phyloP scores from a whole-genome alignment of 2,888 invertebrate genomes.

The Synanthedon vespiformis region DNA sequence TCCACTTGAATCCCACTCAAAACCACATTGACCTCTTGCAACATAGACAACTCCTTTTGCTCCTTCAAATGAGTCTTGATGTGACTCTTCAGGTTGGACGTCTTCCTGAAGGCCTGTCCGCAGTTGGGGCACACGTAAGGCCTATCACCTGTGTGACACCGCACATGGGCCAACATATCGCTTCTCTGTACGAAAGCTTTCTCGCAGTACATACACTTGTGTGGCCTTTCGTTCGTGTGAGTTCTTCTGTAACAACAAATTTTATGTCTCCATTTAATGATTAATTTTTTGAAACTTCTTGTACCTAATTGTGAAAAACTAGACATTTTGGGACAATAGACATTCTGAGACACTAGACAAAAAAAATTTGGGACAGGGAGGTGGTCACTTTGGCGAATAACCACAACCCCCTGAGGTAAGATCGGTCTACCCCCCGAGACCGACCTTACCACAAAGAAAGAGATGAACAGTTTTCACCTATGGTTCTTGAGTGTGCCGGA shows the following conservation, averaged over 20 bases:
- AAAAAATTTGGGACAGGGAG: too few relatives aligned
- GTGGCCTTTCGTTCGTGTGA: conserved; percentile 72
- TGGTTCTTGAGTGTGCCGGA: conserved; percentile 71
- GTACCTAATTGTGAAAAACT: too few relatives aligned
- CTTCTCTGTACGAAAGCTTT: conserved; percentile 70
- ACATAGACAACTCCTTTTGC: conserved; percentile 4
- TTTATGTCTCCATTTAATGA: too few relatives aligned
- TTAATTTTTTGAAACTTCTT: conserved; percentile 12
- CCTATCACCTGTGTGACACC: conserved; percentile 67
- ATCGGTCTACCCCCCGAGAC: too few relatives aligned
- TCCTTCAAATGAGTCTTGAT: conserved; percentile 46
- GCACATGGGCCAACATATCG: conserved; percentile 66
- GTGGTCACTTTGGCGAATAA: too few relatives aligned
- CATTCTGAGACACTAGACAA: too few relatives aligned
- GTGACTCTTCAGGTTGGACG: conserved; percentile 62
- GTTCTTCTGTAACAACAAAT: conserved; percentile 38
- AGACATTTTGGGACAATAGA: too few relatives aligned
- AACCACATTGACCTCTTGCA: conserved; percentile 5
- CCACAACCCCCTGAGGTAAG: too few relatives aligned
- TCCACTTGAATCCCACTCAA: conserved; percentile 2
- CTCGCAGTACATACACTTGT: conserved; percentile 65
- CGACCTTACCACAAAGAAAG: too few relatives aligned
- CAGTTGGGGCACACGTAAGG: conserved; percentile 58
- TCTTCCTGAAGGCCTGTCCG: conserved; percentile 64
- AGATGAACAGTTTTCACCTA: background rate